Conservation (phyloP, 2,113 vertebrate genomes). For the Turdus rufiventris region DNA sequence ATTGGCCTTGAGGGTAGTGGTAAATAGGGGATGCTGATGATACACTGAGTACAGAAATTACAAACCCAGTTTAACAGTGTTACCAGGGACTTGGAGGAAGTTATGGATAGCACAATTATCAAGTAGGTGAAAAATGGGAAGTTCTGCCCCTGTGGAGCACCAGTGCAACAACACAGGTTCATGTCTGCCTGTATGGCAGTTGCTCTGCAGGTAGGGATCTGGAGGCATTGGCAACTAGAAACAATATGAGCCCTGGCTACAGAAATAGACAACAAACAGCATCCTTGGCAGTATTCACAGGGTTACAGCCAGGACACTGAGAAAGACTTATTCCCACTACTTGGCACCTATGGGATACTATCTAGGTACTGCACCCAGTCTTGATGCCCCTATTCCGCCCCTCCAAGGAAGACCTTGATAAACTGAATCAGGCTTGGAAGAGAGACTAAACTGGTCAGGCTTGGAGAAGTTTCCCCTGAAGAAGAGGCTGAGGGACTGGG, state of each 20-base stretch:
- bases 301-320: background rate
- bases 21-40: background rate
- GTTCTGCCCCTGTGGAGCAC: background rate
- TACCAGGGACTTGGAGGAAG: background rate
- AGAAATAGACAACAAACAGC: background rate
- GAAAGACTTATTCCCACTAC: background rate
- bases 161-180: background rate
- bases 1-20: background rate
- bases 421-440: background rate
- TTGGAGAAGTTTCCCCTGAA: background rate
- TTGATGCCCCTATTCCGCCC: rapidly evolving
- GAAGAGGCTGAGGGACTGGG: background rate
- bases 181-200: background rate
- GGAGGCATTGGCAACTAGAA: too few relatives aligned
- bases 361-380: background rate
- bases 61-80: background rate
- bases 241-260: background rate
- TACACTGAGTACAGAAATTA: background rate
- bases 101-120: background rate
- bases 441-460: background rate
- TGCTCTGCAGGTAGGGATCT: background rate
- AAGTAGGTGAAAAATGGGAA: background rate
- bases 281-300: background rate
- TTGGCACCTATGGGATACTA: background rate
- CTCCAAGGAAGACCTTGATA: background rate